A percentile compares a stretch with the other conserved stretches of the same genome.
Evolutionary conservation across 2,888 invertebrate genomes (phyloP).

Genomic region (Anticlea derivata): DNA sequence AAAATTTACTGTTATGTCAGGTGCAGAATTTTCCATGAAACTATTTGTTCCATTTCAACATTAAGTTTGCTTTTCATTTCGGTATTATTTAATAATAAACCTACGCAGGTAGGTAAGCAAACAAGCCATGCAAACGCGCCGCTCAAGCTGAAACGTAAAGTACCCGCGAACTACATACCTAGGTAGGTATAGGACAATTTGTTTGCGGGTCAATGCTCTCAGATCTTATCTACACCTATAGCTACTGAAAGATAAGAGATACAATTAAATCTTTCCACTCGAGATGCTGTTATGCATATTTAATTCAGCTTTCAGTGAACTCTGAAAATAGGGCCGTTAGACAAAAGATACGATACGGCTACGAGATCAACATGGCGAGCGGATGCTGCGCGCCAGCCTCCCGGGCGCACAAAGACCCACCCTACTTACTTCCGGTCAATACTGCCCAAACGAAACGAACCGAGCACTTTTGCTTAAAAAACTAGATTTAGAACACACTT

Average conservation of each 20-base stretch:
- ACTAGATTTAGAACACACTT: slow-evolving; percentile 38
- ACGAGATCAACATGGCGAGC: slow-evolving; percentile 62
- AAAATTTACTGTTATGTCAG: slow-evolving; percentile 34
- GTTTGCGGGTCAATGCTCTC: slow-evolving; percentile 22
- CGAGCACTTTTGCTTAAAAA: slow-evolving; percentile 55
- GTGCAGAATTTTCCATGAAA: slow-evolving; percentile 14
- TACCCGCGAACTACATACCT: slow-evolving; percentile 1
- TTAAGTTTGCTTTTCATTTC: slow-evolving; percentile 11
- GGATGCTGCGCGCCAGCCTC: slow-evolving; percentile 80
- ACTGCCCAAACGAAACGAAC: slow-evolving; percentile 58
- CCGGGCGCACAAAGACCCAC: slow-evolving; percentile 79
- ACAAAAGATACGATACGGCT: slow-evolving; percentile 27
- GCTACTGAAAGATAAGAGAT: slow-evolving; percentile 18
- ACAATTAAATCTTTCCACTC: slow-evolving; percentile 11
- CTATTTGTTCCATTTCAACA: slow-evolving; percentile 8
- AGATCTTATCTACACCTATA: slow-evolving; percentile 16
- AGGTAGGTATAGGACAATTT: slow-evolving; percentile 12
- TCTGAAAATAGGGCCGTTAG: slow-evolving; percentile 20
- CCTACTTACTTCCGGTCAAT: slow-evolving; percentile 61
- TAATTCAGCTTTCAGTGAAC: slow-evolving; percentile 6
- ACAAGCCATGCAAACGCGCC: not conserved
- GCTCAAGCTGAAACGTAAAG: not conserved
- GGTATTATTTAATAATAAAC: not conserved
- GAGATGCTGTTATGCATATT: slow-evolving; percentile 24
- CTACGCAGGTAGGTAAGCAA: slow-evolving; percentile 3